These are phyloP conservation scores for Hassar affinis DNA, from an alignment of 2,113 vertebrate genomes.

Conservation along the genomic window DNA sequence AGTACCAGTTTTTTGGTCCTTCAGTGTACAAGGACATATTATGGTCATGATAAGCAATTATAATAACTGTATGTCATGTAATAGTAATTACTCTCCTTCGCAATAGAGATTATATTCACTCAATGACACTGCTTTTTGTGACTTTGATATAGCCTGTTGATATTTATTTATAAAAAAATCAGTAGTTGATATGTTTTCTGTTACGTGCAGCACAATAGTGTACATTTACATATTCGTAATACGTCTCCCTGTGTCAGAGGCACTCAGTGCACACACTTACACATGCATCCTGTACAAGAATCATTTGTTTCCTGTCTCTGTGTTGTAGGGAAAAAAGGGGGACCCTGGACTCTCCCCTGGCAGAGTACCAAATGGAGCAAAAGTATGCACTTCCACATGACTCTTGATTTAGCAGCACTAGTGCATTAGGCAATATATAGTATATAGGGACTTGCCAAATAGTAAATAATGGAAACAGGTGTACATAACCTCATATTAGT, in stretches of 20 bases:
- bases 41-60: neutral
- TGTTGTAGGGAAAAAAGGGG: conserved; percentile 90
- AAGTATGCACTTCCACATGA: conserved; percentile 72
- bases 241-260: neutral
- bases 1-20: too few relatives aligned
- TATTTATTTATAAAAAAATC: neutral
- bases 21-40: neutral
- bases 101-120: neutral
- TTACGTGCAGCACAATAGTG: neutral
- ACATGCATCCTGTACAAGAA: neutral
- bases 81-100: neutral
- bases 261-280: neutral
- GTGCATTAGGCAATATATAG: neutral
- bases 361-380: conserved; percentile 79
- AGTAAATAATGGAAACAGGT: neutral
- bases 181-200: neutral
- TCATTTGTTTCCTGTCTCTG: conserved; percentile 53
- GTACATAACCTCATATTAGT: neutral
- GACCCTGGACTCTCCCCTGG: conserved; percentile 89
- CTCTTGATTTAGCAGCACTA: neutral
- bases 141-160: neutral
- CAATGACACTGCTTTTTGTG: neutral
- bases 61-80: neutral
- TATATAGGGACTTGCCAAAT: neutral
- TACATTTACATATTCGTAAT: neutral